Evolutionary conservation across 2,113 vertebrate species (phyloP).

Genomic region (Microcebus jonahi): DNA sequence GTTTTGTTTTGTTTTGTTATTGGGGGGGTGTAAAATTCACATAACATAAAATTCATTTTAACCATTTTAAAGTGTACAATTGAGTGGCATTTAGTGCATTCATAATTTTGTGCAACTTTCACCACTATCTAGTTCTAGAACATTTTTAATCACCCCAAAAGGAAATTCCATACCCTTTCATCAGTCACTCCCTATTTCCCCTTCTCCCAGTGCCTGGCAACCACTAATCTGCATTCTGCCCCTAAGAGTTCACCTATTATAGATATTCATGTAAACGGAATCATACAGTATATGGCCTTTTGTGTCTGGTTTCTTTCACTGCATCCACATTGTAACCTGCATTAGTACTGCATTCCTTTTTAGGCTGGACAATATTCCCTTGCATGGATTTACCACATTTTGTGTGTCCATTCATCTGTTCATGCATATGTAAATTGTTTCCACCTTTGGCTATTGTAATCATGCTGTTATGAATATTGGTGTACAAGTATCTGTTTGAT

Average conservation of each 20-base stretch:
- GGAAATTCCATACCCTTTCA: not conserved
- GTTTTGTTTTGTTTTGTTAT: not conserved
- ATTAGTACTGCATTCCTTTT: not conserved
- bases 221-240: not conserved
- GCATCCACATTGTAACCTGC: too few relatives aligned
- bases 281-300: not conserved
- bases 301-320: not conserved
- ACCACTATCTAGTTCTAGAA: not conserved
- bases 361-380: not conserved
- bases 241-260: not conserved
- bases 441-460: not conserved
- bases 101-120: too few relatives aligned
- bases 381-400: not conserved
- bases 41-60: not conserved
- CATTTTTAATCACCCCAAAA: not conserved
- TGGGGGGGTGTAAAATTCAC: not conserved
- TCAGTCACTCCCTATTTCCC: not conserved
- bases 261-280: not conserved
- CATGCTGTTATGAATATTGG: too few relatives aligned
- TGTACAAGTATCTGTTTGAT: not conserved
- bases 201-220: fast-evolving
- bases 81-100: not conserved
- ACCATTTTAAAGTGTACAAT: not conserved
- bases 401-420: not conserved
- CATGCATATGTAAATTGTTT: not conserved